phyloP scores from a whole-genome alignment of 2,113 vertebrate species.

The Tautogolabrus adspersus region DNA sequence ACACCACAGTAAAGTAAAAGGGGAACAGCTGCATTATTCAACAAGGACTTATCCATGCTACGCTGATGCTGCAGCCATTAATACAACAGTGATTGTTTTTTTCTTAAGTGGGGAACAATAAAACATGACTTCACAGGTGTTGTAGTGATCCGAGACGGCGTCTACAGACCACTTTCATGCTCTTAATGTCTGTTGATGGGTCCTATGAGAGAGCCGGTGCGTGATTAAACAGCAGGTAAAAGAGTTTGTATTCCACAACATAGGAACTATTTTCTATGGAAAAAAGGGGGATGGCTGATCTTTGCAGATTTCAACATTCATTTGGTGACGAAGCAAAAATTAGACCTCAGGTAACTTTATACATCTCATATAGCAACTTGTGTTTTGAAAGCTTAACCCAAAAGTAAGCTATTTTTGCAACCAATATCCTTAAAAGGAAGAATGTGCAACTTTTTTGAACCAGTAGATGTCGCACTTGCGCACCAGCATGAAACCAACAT shows the following conservation, averaged over 20 bases:
- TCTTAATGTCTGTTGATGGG: not conserved
- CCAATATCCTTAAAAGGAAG: no score
- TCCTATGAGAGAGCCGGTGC: not conserved
- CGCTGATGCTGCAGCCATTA: not conserved
- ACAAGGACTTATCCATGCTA: not conserved
- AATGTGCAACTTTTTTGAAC: no score
- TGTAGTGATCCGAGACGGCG: not conserved
- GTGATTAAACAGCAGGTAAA: not conserved
- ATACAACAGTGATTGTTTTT: not conserved
- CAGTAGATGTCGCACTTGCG: no score
- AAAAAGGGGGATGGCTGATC: not conserved
- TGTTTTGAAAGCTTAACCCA: not conserved
- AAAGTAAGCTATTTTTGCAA: not conserved
- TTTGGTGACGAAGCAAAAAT: not conserved
- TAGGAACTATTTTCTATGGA: not conserved
- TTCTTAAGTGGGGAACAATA: constrained; percentile 4
- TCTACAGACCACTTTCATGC: not conserved
- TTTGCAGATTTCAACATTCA: not conserved
- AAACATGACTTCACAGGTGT: not conserved
- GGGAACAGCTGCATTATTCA: constrained; percentile 30
- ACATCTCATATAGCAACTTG: not conserved
- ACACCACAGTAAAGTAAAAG: constrained; percentile 1
- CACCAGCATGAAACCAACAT: no score
- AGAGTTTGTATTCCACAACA: not conserved
- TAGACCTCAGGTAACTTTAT: not conserved